Conservation (phyloP, 2,797 vertebrate species). For the Hydrophis major region DNA sequence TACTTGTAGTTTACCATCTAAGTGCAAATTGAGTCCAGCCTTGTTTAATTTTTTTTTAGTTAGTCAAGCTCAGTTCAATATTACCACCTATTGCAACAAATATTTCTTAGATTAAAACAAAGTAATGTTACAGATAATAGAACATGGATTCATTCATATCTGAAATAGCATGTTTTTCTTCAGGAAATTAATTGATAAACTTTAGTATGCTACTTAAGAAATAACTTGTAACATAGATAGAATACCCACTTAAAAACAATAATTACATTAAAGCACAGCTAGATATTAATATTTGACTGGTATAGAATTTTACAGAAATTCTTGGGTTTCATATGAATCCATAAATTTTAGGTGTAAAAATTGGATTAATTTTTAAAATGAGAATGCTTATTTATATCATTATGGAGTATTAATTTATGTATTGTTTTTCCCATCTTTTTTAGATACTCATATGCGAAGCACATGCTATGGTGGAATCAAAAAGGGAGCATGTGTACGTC, state of each 20-base stretch:
- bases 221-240: neutral
- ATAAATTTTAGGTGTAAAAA: neutral
- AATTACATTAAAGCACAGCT: neutral
- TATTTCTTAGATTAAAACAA: constrained; percentile 12
- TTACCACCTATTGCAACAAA: neutral
- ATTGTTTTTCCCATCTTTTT: neutral
- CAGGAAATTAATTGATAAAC: neutral
- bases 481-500: constrained; percentile 69
- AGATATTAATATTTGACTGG: constrained; percentile 7
- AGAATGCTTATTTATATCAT: neutral
- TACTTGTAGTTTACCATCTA: neutral
- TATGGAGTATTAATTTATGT: neutral
- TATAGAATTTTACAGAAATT: neutral
- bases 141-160: neutral
- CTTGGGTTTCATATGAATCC: neutral
- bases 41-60: neutral
- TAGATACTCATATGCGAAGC: constrained; percentile 78
- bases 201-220: neutral
- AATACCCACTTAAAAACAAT: constrained; percentile 25
- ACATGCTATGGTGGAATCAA: constrained; percentile 77
- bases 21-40: neutral
- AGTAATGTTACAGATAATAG: neutral
- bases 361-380: neutral
- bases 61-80: neutral
- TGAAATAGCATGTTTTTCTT: neutral